Conservation (phyloP, 2,888 invertebrate genomes). For the Acanthopleura granulata region DNA sequence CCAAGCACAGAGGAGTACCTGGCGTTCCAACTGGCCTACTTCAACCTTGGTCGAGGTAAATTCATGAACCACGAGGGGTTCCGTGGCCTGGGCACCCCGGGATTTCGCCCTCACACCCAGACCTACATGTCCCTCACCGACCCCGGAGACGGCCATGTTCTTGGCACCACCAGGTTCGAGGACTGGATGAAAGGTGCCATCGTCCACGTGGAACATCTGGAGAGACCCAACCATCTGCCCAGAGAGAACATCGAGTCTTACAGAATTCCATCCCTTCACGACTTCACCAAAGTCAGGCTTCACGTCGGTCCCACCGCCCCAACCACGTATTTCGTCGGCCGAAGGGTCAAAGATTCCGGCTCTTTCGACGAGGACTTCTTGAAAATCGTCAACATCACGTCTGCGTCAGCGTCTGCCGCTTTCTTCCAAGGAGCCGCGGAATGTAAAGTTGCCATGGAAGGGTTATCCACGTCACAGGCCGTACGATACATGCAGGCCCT, state of each 20-base stretch:
- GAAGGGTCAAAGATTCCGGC: conserved; percentile 45
- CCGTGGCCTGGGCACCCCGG: conserved; percentile 41
- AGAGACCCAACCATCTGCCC: conserved; percentile 40
- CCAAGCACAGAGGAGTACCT: conserved; percentile 38
- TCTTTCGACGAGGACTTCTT: conserved; percentile 46
- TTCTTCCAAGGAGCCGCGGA: conserved; percentile 48
- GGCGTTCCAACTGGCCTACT: conserved; percentile 39
- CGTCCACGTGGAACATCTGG: conserved; percentile 50
- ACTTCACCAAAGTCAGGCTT: conserved; percentile 44
- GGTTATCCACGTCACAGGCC: conserved; percentile 42
- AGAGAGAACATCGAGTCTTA: conserved; percentile 45
- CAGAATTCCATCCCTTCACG: conserved; percentile 42
- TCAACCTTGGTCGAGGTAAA: conserved; percentile 28
- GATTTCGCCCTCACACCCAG: conserved; percentile 45
- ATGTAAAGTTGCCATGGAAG: conserved; percentile 46
- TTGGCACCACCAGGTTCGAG: conserved; percentile 44
- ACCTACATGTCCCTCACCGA: conserved; percentile 51
- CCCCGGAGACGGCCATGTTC: conserved; percentile 47
- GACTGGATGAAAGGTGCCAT: conserved; percentile 52
- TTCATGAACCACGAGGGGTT: conserved; percentile 26
- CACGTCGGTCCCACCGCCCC: conserved; percentile 47
- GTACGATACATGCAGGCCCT: conserved; percentile 42
- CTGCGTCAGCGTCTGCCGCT: conserved; percentile 42
- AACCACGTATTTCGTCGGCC: conserved; percentile 45
- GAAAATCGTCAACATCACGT: conserved; percentile 43